A percentile compares a stretch with the other conserved stretches of the same genome.
Evolutionary conservation across 1,140 invertebrate species (phyloP).

Genomic region (Caenorhabditis briggsae): DNA sequence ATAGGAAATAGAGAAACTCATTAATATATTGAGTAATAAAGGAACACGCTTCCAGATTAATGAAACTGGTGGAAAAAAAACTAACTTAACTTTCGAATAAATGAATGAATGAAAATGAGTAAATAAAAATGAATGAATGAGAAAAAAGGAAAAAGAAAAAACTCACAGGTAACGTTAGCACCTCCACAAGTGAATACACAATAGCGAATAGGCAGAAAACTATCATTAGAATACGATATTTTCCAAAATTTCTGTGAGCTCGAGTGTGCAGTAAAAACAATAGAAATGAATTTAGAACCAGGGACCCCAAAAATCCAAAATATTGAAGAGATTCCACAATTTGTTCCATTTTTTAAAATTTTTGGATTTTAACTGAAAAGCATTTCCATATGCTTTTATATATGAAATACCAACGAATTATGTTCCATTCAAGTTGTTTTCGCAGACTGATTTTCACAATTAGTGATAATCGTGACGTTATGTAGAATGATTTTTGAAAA

Average conservation of each 20-base stretch:
- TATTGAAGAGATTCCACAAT: not conserved
- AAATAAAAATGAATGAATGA: no score
- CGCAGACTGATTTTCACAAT: no score
- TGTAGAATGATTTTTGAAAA: no score
- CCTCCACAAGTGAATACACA: not conserved
- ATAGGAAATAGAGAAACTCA: no score
- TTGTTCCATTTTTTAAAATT: not conserved
- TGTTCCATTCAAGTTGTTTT: not conserved
- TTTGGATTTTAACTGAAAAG: not conserved
- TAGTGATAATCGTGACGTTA: no score
- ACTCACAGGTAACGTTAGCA: not conserved
- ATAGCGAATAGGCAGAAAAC: not conserved
- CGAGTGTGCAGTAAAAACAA: not conserved
- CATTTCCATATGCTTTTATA: not conserved
- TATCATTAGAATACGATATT: conserved; percentile 9
- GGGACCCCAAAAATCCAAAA: not conserved
- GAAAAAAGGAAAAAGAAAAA: not conserved
- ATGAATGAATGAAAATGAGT: no score
- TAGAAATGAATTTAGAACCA: not conserved
- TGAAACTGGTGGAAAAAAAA: no score
- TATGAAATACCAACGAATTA: not conserved
- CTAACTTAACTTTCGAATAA: no score
- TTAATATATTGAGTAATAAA: no score
- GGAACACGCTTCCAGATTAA: no score
- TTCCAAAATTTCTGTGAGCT: not conserved